phyloP scores from a whole-genome alignment of 2,888 invertebrate genomes.

The Phasia obesa region DNA sequence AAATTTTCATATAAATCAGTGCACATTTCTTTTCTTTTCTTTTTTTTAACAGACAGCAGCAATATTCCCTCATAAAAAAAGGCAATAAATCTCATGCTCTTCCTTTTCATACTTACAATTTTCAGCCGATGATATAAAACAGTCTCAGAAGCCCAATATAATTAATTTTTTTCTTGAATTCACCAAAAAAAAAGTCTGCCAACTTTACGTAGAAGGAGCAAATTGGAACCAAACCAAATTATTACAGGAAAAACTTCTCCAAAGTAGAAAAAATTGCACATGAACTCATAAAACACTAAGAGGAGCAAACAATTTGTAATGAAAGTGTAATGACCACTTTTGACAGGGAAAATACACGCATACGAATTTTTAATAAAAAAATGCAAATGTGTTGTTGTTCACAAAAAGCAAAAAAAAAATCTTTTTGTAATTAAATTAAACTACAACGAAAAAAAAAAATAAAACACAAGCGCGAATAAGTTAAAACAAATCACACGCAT shows the following conservation, averaged over 20 bases:
- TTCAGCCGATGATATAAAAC: conserved; percentile 59
- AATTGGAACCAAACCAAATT: background rate
- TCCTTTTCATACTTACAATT: conserved; percentile 62
- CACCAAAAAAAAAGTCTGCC: background rate
- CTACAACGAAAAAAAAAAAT: background rate
- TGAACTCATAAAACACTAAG: conserved; percentile 17
- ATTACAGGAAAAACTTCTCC: conserved; percentile 6
- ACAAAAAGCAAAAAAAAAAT: conserved; percentile 1
- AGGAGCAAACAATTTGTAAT: conserved; percentile 25
- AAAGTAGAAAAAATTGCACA: conserved; percentile 11
- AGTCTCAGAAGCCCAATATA: conserved; percentile 50
- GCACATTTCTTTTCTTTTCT: background rate
- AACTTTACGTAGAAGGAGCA: no score
- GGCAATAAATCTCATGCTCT: conserved; percentile 55
- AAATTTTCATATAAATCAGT: conserved; percentile 37
- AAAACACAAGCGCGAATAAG: conserved; percentile 3
- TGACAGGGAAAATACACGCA: background rate
- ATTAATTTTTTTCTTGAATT: conserved; percentile 33
- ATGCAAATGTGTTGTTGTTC: conserved; percentile 41
- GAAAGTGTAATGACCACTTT: conserved; percentile 64
- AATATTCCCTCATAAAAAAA: conserved; percentile 29
- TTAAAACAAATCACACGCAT: conserved; percentile 6
- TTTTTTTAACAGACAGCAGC: conserved; percentile 28
- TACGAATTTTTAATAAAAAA: conserved; percentile 40
- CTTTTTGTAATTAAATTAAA: conserved; percentile 45